A percentile compares a stretch with the other conserved stretches of the same genome.
These are phyloP conservation scores for Tribolium castaneum DNA, from an alignment of 1,140 invertebrate species.

Conservation along the genomic window DNA sequence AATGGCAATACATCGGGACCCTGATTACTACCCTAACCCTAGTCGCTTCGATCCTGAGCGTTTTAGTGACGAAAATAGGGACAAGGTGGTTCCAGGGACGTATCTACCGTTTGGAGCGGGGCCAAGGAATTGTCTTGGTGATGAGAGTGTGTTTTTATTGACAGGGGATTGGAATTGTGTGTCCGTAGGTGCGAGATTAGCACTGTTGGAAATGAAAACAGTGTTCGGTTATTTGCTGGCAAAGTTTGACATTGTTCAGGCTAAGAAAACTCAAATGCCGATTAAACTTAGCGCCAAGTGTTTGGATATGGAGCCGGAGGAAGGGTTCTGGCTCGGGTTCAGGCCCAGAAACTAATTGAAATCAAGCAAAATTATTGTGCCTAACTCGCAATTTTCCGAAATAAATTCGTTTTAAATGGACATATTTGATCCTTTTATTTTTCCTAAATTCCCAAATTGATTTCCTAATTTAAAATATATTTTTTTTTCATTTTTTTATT, in stretches of 20 bases:
- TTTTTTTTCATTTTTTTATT: no score
- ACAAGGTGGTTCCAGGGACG: conserved; percentile 53
- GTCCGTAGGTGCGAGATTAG: conserved; percentile 44
- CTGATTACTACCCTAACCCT: conserved; percentile 70
- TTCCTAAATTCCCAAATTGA: no score
- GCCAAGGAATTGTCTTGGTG: conserved; percentile 67
- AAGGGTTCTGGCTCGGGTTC: conserved; percentile 60
- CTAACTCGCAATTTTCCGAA: no score
- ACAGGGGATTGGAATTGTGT: no score
- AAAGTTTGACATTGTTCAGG: conserved; percentile 60
- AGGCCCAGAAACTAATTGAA: conserved; percentile 35
- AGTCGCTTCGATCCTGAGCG: conserved; percentile 75
- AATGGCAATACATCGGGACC: conserved; percentile 64
- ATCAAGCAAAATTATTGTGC: no score
- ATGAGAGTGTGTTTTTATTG: no score
- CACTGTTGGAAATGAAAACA: conserved; percentile 44
- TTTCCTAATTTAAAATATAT: no score
- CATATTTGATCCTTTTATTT: no score
- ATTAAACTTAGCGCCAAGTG: conserved; percentile 53
- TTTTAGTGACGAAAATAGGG: conserved; percentile 63
- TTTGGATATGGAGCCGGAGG: conserved; percentile 59
- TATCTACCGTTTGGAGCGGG: conserved; percentile 76
- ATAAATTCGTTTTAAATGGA: no score
- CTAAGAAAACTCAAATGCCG: conserved; percentile 59
- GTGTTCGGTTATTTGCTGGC: conserved; percentile 45